Percentiles rank a stretch among this genome's conserved stretches.
Evolutionary conservation across 2,888 invertebrate genomes (phyloP).

Genomic region (Apocheima hispidaria): DNA sequence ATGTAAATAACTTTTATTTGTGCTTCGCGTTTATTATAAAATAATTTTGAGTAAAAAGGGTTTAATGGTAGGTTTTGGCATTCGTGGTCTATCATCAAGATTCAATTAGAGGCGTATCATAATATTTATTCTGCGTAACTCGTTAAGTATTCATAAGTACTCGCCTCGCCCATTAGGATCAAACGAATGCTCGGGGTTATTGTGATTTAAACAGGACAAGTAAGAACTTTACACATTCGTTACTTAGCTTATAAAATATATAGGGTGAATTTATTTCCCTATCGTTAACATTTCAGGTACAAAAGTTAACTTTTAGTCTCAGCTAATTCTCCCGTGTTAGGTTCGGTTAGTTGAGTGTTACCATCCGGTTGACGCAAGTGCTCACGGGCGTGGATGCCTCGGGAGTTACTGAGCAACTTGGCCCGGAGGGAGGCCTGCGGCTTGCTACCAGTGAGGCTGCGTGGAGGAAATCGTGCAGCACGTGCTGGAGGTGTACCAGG

Average conservation of each 20-base stretch:
- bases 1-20: slow-evolving; percentile 17
- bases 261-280: too few species aligned
- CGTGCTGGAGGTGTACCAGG: too few species aligned
- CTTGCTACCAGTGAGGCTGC: too few species aligned
- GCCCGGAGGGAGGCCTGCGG: too few species aligned
- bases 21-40: slow-evolving; percentile 12
- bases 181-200: slow-evolving; percentile 17
- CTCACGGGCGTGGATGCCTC: too few species aligned
- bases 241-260: not conserved
- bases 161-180: slow-evolving; percentile 17
- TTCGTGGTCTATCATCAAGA: slow-evolving; percentile 42
- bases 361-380: too few species aligned
- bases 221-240: not conserved
- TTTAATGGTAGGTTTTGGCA: slow-evolving; percentile 10
- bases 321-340: too few species aligned
- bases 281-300: too few species aligned
- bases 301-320: too few species aligned
- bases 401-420: too few species aligned
- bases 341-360: too few species aligned
- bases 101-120: slow-evolving; percentile 40
- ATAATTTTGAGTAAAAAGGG: slow-evolving; percentile 27
- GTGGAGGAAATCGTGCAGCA: too few species aligned
- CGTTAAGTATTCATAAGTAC: slow-evolving; percentile 23
- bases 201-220: slow-evolving; percentile 12
- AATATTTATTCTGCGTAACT: slow-evolving; percentile 24